Evolutionary conservation across 2,797 vertebrate genomes (phyloP), one percentile per base, ranked within the genome.

Genomic region (Cyprinodon diabolis): DNA sequence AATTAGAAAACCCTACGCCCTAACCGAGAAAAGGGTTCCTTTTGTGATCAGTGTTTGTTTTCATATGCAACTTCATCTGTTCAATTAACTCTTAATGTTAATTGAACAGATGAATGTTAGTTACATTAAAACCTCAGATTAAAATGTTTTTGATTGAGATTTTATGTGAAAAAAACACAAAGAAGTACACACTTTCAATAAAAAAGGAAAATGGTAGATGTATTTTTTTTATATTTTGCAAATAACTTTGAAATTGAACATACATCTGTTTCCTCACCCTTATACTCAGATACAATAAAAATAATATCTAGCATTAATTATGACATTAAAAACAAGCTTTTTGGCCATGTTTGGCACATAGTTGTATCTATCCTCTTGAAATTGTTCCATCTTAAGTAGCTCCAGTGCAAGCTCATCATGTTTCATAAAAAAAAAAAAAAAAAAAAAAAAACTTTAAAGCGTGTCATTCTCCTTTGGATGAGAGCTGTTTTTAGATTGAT

Each of bases 381-480:
- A 1, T 5, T 40, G 4, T 40, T 10, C 19, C 35, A 62, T 30
- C 30, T 37, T 62, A 21, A 62, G 21, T 40, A 35, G 35, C 9
- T 62, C 17, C 8, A 40, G 58, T 40, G 15, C 8, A 62, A 40
- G 19, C 37, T 40, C 21, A 40, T 37, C 17, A 9, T 17, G 11
- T 2, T 30, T 30, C 30, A 17, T 10, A 40, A 40, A 62, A 43
- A 0, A 4, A 1, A 63, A 63, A 63, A 4, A 43, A 43, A 30
- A 30, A 30, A 30, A 3, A 30, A 10, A 43, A 63, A 21, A 11
- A 1, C 19, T 43, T 3, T 35, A 35, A 60, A 37, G 7, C 10
- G 2, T 55, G 4, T 55, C 52, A 23, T 3, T 89, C 56, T 77
- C 45, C 51, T 11, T n/a, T 43, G 57, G 78, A 77, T 79, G 65